Evolutionary conservation across 2,797 vertebrate species (phyloP), one percentile per base, ranked within the genome.

Genomic region (Perodicticus potto): DNA sequence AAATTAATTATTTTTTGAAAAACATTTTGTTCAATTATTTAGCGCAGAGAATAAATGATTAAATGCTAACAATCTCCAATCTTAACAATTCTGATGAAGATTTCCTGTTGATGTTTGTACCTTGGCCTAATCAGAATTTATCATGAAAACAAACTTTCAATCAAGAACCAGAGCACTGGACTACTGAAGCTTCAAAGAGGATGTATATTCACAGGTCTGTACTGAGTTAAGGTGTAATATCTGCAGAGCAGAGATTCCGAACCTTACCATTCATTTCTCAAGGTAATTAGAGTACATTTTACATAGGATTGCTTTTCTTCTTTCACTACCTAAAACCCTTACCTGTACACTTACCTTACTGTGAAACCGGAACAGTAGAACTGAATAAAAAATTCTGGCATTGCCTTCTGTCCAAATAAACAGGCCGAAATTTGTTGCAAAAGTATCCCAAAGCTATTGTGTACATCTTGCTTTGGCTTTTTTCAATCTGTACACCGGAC

Each of bases 1-100:
- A 97, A 98, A 97, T 96, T 95, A 93, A 81, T 94, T 76, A 92
- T 77, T 95, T 93, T 10, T 61, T 1, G 63, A 7, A 91, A 96
- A 97, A 59, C 92, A 14, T 89, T 97, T 88, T 91, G 91, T 88
- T 97, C 93, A 89, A 55, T 96, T 94, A 97, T 96, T 95, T 63
- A 78, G 55, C 22, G 81, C 49, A 80, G 32, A 94, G 94, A 96
- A 93, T 92, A 91, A 93, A 87, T 72, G 77, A 97, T 96, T 34
- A 92, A 94, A 95, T 29, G 34, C 82, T 70, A 74, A 78, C 84
- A 49, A 69, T 22, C 29, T 89, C 86, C 88, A 67, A 25, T 67
- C 89, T 83, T 85, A 69, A 76, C 85, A 94, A 29, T 61, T 85
- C 82, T 65, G 80, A 87, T 2, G 22, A 74, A 85, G 29, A 14